phyloP scores from a whole-genome alignment of 1,140 invertebrate species.

The Saccostrea cuccullata region DNA sequence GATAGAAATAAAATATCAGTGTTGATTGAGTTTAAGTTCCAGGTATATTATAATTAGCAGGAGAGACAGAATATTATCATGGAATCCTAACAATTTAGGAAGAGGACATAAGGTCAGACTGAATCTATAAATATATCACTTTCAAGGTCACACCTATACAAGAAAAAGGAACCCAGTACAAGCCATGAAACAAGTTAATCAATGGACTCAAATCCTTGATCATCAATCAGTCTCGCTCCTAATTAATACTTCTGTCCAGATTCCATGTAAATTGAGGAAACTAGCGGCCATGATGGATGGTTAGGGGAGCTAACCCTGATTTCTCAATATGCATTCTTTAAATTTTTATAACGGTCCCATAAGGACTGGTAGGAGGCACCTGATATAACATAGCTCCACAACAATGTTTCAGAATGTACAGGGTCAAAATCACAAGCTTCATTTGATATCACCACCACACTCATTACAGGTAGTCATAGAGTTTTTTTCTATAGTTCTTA shows the following conservation, averaged over 20 bases:
- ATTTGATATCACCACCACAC: not conserved
- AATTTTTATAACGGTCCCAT: not conserved
- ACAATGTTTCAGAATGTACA: not conserved
- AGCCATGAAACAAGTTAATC: conserved; percentile 7
- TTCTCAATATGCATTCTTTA: too few relatives aligned
- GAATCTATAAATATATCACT: not conserved
- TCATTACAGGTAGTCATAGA: not conserved
- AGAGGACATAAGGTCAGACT: not conserved
- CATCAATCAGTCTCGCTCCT: conserved; percentile 1
- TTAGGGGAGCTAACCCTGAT: not conserved
- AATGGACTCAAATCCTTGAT: not conserved
- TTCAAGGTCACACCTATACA: not conserved
- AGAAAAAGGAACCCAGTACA: not conserved
- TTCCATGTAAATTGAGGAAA: not conserved
- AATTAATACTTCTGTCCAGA: conserved; percentile 23
- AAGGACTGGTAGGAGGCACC: not conserved
- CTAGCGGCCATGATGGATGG: not conserved
- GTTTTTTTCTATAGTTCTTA: too few relatives aligned
- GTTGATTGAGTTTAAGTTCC: too few relatives aligned
- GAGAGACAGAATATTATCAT: too few relatives aligned
- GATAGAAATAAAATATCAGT: too few relatives aligned
- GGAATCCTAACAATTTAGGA: too few relatives aligned
- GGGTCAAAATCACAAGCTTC: not conserved
- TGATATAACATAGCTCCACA: not conserved
- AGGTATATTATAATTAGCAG: too few relatives aligned